Conservation (phyloP, 2,113 vertebrate genomes). For the Cryptoleucopteryx plumbea region DNA sequence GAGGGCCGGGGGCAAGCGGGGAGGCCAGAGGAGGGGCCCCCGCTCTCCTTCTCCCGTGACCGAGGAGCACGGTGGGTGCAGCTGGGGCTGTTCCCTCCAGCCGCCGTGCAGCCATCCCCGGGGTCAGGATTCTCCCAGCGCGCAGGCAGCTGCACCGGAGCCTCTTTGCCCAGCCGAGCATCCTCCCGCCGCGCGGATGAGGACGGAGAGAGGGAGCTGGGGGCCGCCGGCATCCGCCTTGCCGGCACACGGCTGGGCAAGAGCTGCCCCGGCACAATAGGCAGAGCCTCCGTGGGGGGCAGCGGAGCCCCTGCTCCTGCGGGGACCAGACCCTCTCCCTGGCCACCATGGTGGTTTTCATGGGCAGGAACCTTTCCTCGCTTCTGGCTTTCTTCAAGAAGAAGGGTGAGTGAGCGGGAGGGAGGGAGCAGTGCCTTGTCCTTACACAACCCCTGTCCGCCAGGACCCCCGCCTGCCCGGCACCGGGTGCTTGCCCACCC, state of each 20-base stretch:
- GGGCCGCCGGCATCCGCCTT: not conserved
- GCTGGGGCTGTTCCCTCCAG: not conserved
- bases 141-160: not conserved
- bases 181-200: not conserved
- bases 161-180: not conserved
- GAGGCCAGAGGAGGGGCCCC: slow-evolving; percentile 26
- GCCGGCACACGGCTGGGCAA: not conserved
- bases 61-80: not conserved
- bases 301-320: not conserved
- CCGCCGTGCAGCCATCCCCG: not conserved
- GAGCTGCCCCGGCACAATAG: not conserved
- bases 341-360: slow-evolving; percentile 85
- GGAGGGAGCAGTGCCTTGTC: not conserved
- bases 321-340: not conserved
- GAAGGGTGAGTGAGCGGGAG: slow-evolving; percentile 81
- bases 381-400: slow-evolving; percentile 90
- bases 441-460: not conserved
- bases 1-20: not conserved
- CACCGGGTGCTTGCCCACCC: not conserved
- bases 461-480: not conserved
- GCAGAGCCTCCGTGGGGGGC: not conserved
- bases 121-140: not conserved
- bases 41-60: not conserved
- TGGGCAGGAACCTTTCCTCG: slow-evolving; percentile 83
- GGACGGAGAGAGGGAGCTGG: not conserved